Conservation (phyloP, 2,113 vertebrate species). For the Monopterus albus region DNA sequence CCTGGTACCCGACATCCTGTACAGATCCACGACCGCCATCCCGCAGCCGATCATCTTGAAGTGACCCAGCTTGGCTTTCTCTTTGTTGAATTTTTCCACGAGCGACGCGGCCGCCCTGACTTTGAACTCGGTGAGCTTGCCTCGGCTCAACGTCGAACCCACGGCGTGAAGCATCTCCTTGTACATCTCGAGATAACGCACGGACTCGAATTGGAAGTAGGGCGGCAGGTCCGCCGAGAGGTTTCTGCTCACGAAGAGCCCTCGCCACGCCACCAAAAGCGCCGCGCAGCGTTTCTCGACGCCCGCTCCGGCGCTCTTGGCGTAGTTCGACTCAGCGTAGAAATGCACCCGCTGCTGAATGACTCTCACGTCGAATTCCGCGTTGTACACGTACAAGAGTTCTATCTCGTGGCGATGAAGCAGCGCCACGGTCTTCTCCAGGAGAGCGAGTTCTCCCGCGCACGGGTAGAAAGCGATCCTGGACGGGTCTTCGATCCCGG, state of each 20-base stretch:
- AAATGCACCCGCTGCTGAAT: no score
- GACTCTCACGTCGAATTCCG: no score
- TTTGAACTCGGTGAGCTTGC: not conserved
- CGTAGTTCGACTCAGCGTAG: no score
- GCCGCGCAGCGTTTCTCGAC: no score
- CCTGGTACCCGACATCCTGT: not conserved
- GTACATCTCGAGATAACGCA: not conserved
- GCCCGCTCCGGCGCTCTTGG: no score
- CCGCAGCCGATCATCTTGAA: constrained; percentile 40
- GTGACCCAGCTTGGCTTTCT: constrained; percentile 2
- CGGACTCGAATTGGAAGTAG: constrained; percentile 2
- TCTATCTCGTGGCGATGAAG: no score
- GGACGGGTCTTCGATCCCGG: no score
- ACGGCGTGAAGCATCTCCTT: not conserved
- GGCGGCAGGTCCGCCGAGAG: fast-evolving
- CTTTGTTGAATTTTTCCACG: constrained; percentile 3
- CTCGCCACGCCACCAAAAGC: constrained; percentile 5
- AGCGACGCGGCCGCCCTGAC: fast-evolving
- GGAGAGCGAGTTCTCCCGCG: no score
- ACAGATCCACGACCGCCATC: constrained; percentile 11
- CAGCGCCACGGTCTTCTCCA: no score
- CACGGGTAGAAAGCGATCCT: no score
- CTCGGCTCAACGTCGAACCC: not conserved
- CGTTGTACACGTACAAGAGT: no score
- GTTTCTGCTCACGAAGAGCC: not conserved